Percentiles rank a stretch among this genome's conserved stretches.
phyloP scores from a whole-genome alignment of 2,888 invertebrate genomes.

The Azorinus chamasolen region DNA sequence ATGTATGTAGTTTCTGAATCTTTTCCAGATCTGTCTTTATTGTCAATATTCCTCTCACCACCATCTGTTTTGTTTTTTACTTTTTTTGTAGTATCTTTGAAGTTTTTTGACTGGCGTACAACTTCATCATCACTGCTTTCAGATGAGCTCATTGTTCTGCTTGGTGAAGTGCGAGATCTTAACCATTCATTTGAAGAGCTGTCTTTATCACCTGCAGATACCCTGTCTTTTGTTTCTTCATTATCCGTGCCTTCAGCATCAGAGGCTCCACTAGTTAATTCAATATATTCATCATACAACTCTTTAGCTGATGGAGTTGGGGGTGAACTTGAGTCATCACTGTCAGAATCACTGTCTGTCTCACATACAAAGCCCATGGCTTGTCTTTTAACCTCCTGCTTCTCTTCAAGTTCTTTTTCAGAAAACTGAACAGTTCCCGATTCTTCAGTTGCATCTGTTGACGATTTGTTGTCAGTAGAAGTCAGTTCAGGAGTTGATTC shows the following conservation, averaged over 20 bases:
- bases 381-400: conserved; percentile 44
- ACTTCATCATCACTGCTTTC: too few relatives aligned
- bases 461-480: neutral
- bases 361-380: conserved; percentile 53
- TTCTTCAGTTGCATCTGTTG: neutral
- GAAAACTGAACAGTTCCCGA: conserved; percentile 5
- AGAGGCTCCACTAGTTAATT: conserved; percentile 44
- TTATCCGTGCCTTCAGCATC: conserved; percentile 1
- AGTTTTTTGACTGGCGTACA: too few relatives aligned
- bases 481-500: neutral
- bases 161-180: too few relatives aligned
- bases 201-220: too few relatives aligned
- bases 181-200: too few relatives aligned
- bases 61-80: too few relatives aligned
- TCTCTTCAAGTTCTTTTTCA: conserved; percentile 41
- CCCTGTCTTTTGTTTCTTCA: too few relatives aligned
- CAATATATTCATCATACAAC: conserved; percentile 59
- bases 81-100: too few relatives aligned
- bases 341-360: conserved; percentile 56
- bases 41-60: too few relatives aligned
- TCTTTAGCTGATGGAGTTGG: conserved; percentile 31
- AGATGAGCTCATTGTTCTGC: too few relatives aligned
- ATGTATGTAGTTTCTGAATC: too few relatives aligned
- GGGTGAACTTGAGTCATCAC: conserved; percentile 28
- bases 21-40: too few relatives aligned